These are phyloP conservation scores for Brachionus sp. DNA, from an alignment of 1,140 invertebrate species.

Conservation along the genomic window DNA sequence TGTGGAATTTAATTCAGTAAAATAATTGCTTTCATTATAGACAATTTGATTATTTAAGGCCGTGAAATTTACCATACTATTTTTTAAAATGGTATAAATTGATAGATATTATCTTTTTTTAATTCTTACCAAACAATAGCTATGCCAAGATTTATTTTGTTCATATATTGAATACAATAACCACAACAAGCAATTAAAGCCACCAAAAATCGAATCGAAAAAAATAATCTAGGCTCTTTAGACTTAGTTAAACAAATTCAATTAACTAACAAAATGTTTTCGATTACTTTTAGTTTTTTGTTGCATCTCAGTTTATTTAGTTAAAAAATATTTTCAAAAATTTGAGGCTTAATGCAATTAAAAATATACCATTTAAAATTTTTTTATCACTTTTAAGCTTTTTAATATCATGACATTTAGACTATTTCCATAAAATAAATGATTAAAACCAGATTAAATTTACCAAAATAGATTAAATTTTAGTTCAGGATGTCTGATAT, in stretches of 20 bases:
- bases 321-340: not conserved
- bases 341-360: not conserved
- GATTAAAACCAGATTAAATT: no score
- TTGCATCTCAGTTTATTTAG: not conserved
- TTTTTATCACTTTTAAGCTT: not conserved
- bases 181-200: conserved; percentile 23
- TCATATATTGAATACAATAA: conserved; percentile 35
- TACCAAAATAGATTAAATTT: no score
- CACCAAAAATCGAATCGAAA: conserved; percentile 15
- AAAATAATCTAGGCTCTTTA: not conserved
- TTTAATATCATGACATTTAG: not conserved
- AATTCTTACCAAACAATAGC: conserved; percentile 16
- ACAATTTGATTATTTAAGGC: not conserved
- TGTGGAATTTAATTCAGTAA: not conserved
- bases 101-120: not conserved
- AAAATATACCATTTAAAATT: not conserved
- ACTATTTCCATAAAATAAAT: not conserved
- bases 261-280: not conserved
- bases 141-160: conserved; percentile 42
- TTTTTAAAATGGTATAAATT: not conserved
- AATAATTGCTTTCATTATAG: not conserved
- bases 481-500: no score
- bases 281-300: not conserved
- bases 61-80: conserved; percentile 22
- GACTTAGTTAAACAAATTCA: not conserved